phyloP scores from a whole-genome alignment of 2,797 vertebrate genomes.

The Meda fulgida region DNA sequence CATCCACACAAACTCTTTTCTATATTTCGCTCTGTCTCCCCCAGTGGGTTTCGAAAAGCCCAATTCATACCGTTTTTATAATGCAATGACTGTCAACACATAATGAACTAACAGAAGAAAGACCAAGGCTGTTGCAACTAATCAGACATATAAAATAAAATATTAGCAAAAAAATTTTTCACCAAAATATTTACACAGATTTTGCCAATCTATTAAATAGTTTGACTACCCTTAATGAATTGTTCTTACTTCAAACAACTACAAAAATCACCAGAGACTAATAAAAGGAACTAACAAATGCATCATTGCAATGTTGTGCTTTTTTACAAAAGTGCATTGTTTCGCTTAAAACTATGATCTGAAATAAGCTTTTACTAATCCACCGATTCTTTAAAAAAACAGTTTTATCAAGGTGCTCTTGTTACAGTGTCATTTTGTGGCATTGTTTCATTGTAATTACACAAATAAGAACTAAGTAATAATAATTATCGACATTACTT shows the following conservation, averaged over 20 bases:
- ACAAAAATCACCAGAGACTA: neutral
- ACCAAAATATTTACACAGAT: neutral
- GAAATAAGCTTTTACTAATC: neutral
- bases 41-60: slow-evolving; percentile 49
- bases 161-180: neutral
- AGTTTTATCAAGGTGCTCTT: neutral
- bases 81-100: slow-evolving; percentile 58
- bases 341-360: neutral
- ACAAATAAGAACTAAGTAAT: neutral
- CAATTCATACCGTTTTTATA: slow-evolving; percentile 60
- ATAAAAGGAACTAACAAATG: neutral
- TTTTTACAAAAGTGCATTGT: neutral
- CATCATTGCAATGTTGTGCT: neutral
- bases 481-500: neutral
- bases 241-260: neutral
- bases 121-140: neutral
- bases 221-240: neutral
- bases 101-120: slow-evolving; percentile 20
- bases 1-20: slow-evolving; percentile 45
- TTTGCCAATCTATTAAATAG: neutral
- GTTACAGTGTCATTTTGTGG: neutral
- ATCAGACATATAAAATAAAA: neutral
- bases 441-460: neutral
- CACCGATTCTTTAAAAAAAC: neutral
- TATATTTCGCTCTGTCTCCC: slow-evolving; percentile 40